These are phyloP conservation scores for Epizoanthus ramosus DNA, from an alignment of 92 coral and sea anemone genomes.

Conservation along the genomic window DNA sequence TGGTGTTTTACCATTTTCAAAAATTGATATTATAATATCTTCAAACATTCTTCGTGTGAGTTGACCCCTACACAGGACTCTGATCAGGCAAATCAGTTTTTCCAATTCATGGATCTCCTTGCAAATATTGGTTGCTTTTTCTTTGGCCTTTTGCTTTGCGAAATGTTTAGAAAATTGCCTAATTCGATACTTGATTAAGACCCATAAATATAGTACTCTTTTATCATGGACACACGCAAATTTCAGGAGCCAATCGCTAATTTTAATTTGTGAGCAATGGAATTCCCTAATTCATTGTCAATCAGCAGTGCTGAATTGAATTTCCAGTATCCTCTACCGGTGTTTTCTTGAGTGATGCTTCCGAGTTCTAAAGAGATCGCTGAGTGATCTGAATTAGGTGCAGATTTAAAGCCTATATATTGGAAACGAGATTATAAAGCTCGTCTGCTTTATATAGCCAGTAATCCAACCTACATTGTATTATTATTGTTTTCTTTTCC, in stretches of 20 bases:
- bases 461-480: conserved; percentile 14
- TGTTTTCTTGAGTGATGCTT: conserved; percentile 18
- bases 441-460: conserved; percentile 38
- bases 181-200: not conserved
- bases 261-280: conserved; percentile 27
- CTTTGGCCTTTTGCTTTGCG: not conserved
- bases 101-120: not conserved
- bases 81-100: too few species aligned
- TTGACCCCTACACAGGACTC: too few species aligned
- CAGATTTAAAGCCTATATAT: conserved; percentile 28
- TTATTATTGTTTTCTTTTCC: not conserved
- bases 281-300: conserved; percentile 30
- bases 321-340: conserved; percentile 45
- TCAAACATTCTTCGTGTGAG: too few species aligned
- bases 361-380: conserved; percentile 40
- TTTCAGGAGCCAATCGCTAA: conserved; percentile 16
- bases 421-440: conserved; percentile 28
- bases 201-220: conserved; percentile 13
- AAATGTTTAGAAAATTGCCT: not conserved
- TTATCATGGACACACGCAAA: not conserved
- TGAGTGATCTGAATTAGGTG: conserved; percentile 40
- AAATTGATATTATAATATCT: too few species aligned
- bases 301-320: conserved; percentile 35
- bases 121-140: not conserved
- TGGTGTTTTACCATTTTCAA: too few species aligned